These are phyloP conservation scores for Periophthalmodon schlosseri DNA, from an alignment of 2,113 vertebrate genomes.

Conservation along the genomic window DNA sequence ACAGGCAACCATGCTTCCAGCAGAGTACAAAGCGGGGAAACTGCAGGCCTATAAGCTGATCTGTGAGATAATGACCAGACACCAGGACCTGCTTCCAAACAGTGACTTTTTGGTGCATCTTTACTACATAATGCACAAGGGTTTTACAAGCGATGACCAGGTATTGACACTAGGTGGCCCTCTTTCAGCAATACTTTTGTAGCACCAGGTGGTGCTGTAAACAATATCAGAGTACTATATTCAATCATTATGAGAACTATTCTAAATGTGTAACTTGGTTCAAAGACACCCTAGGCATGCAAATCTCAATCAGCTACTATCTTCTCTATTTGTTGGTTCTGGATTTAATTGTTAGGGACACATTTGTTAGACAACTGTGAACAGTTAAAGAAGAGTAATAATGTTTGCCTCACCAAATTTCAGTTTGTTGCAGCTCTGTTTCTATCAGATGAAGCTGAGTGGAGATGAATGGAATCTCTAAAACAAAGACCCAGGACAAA, in stretches of 20 bases:
- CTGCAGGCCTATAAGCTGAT: conserved; percentile 94
- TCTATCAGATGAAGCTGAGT: conserved; percentile 50
- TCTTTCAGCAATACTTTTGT: neutral
- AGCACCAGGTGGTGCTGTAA: conserved; percentile 49
- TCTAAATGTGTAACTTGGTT: neutral
- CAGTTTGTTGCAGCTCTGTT: conserved; percentile 39
- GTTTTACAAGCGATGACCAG: conserved; percentile 91
- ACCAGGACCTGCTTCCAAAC: conserved; percentile 94
- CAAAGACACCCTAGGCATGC: neutral
- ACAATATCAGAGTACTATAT: conserved; percentile 5
- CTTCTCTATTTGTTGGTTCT: neutral
- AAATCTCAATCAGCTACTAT: neutral
- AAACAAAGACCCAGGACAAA: conserved; percentile 60
- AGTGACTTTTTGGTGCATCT: conserved; percentile 94
- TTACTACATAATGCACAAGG: conserved; percentile 92
- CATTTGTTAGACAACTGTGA: conserved; percentile 19
- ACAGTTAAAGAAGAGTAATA: conserved; percentile 33
- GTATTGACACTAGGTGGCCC: conserved; percentile 73
- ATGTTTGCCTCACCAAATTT: conserved; percentile 45
- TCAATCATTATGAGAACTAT: neutral
- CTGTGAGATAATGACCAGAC: conserved; percentile 97
- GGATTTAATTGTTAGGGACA: no score
- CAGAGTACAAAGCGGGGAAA: conserved; percentile 92
- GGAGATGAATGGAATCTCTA: conserved; percentile 52
- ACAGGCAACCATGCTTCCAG: conserved; percentile 89